These are phyloP conservation scores for Vespertilio murinus DNA, from an alignment of 2,797 vertebrate species.

Conservation along the genomic window DNA sequence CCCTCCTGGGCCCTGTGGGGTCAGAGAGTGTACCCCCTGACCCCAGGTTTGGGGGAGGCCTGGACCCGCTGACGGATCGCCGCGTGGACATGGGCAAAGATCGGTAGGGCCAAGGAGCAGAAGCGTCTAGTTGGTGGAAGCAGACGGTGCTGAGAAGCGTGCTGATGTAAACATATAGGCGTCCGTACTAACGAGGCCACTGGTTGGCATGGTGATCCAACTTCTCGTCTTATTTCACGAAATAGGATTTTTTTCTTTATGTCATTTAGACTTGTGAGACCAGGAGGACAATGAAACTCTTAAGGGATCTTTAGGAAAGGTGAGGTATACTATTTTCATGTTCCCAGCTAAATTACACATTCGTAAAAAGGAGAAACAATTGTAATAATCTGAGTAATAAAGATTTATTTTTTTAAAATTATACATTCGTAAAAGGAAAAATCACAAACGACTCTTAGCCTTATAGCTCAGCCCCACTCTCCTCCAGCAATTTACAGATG, in stretches of 20 bases:
- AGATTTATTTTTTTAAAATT: no score
- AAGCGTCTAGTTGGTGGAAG: background rate
- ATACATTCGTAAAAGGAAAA: background rate
- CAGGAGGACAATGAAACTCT: slow-evolving; percentile 15
- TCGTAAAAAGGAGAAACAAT: no score
- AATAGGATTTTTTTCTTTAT: background rate
- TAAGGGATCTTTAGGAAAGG: slow-evolving; percentile 16
- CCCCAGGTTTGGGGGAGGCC: background rate
- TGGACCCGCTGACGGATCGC: background rate
- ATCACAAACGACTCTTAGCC: background rate
- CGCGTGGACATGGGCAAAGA: background rate
- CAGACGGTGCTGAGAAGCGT: background rate
- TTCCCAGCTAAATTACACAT: background rate
- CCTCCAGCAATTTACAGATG: background rate
- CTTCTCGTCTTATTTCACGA: slow-evolving; percentile 10
- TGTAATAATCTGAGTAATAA: no score
- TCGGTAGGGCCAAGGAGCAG: background rate
- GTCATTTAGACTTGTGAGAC: slow-evolving; percentile 21
- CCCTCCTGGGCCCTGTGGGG: background rate
- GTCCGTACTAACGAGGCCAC: background rate
- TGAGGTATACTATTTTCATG: slow-evolving; percentile 19
- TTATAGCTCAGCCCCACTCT: background rate
- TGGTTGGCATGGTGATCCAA: slow-evolving; percentile 56
- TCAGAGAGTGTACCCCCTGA: slow-evolving; percentile 33
- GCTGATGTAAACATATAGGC: slow-evolving; percentile 7